These are phyloP conservation scores for Archips crataeganus DNA, from an alignment of 2,888 invertebrate genomes.

Conservation along the genomic window DNA sequence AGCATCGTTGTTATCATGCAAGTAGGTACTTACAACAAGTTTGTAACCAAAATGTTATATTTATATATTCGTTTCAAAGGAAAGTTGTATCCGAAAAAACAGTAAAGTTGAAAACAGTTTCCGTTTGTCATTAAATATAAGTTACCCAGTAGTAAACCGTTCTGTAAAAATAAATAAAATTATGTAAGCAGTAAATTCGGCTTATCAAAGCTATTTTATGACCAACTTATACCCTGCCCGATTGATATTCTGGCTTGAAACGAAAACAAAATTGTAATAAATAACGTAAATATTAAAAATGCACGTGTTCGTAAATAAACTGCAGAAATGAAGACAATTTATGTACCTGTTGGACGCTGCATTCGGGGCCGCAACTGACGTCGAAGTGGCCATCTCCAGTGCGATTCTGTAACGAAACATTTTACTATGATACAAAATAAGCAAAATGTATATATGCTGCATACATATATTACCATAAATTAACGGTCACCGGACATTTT, in stretches of 20 bases:
- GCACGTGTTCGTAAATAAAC: neutral
- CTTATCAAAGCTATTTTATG: constrained; percentile 63
- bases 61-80: neutral
- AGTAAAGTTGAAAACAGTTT: constrained; percentile 32
- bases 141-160: constrained; percentile 54
- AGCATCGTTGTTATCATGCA: neutral
- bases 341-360: constrained; percentile 90
- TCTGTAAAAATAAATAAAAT: constrained; percentile 55
- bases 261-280: constrained; percentile 40
- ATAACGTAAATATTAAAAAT: constrained; percentile 34
- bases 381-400: constrained; percentile 89
- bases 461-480: neutral
- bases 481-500: constrained; percentile 1
- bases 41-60: neutral
- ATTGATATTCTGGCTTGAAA: constrained; percentile 33
- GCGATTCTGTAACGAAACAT: constrained; percentile 85
- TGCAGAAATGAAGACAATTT: neutral
- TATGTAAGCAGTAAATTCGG: constrained; percentile 38
- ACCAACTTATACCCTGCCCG: constrained; percentile 45
- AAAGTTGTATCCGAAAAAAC: neutral
- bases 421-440: too few species aligned
- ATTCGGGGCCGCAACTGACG: constrained; percentile 89
- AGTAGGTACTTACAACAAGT: neutral
- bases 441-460: too few species aligned
- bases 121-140: constrained; percentile 50